phyloP scores from a whole-genome alignment of 2,113 vertebrate species.

The Amphiprion percula region DNA sequence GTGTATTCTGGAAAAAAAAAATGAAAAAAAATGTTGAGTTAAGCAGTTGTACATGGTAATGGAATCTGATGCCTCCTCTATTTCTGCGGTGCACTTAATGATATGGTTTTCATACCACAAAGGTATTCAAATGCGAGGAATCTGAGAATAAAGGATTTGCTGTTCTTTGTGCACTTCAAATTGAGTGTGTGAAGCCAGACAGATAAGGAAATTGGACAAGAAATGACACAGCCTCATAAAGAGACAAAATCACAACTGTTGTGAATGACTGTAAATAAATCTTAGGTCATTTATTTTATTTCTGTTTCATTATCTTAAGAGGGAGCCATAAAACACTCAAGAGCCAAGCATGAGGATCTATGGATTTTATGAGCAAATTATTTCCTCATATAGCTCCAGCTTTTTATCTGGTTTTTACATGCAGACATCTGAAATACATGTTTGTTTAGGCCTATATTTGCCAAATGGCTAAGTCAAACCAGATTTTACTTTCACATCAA shows the following conservation, averaged over 20 bases:
- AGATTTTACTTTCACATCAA: slow-evolving; percentile 67
- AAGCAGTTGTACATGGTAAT: slow-evolving; percentile 60
- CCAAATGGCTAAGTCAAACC: slow-evolving; percentile 74
- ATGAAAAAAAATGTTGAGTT: slow-evolving; percentile 25
- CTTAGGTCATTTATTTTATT: slow-evolving; percentile 47
- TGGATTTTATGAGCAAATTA: slow-evolving; percentile 73
- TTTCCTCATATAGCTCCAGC: slow-evolving; percentile 52
- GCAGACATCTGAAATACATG: slow-evolving; percentile 67
- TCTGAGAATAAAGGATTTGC: slow-evolving; percentile 57
- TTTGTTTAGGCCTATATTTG: slow-evolving; percentile 69
- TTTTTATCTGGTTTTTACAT: slow-evolving; percentile 68
- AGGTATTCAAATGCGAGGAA: slow-evolving; percentile 57
- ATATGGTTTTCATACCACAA: slow-evolving; percentile 68
- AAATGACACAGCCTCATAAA: slow-evolving; percentile 65
- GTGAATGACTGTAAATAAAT: slow-evolving; percentile 47
- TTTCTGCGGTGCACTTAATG: slow-evolving; percentile 66
- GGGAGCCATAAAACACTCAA: slow-evolving; percentile 49
- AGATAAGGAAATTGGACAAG: slow-evolving; percentile 55
- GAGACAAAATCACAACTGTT: slow-evolving; percentile 34
- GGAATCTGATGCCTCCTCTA: slow-evolving; percentile 65
- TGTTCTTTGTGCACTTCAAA: slow-evolving; percentile 55
- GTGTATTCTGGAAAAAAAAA: slow-evolving; percentile 25
- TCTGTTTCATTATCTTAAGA: slow-evolving; percentile 65
- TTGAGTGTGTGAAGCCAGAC: slow-evolving; percentile 56
- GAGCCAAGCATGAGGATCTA: slow-evolving; percentile 50